Evolutionary conservation across 2,888 invertebrate species (phyloP).

Genomic region (Conchocele bisecta): DNA sequence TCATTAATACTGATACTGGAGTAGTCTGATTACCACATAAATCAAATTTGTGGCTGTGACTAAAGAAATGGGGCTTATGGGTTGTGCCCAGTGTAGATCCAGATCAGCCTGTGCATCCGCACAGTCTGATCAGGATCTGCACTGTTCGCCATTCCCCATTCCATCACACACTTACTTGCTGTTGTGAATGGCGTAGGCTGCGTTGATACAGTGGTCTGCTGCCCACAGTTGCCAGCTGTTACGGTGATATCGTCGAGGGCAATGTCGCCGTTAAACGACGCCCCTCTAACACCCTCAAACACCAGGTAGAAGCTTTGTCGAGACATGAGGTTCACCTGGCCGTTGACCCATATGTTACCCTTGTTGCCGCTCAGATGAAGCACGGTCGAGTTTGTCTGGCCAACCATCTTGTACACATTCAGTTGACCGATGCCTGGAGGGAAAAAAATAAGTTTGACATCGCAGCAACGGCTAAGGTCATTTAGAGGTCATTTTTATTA

Average conservation of each 20-base stretch:
- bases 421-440: slow-evolving; percentile 68
- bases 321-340: slow-evolving; percentile 57
- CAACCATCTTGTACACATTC: slow-evolving; percentile 63
- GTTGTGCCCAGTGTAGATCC: no score
- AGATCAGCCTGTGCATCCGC: no score
- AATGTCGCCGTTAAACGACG: slow-evolving; percentile 70
- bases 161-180: slow-evolving; percentile 54
- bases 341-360: slow-evolving; percentile 69
- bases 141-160: no score
- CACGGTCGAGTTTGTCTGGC: slow-evolving; percentile 38
- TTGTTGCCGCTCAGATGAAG: slow-evolving; percentile 68
- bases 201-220: slow-evolving; percentile 52
- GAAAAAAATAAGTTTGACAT: not conserved
- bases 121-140: no score
- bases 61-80: no score
- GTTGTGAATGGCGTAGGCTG: slow-evolving; percentile 59
- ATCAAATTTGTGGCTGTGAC: no score
- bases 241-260: slow-evolving; percentile 71
- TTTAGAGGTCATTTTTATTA: no score
- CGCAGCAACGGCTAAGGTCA: no score
- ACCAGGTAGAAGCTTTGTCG: slow-evolving; percentile 57
- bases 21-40: no score
- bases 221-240: slow-evolving; percentile 63
- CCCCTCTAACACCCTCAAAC: slow-evolving; percentile 74
- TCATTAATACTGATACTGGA: no score